Evolutionary conservation across 2,113 vertebrate species (phyloP), one percentile per base, ranked within the genome.

Genomic region (Silurus asotus): DNA sequence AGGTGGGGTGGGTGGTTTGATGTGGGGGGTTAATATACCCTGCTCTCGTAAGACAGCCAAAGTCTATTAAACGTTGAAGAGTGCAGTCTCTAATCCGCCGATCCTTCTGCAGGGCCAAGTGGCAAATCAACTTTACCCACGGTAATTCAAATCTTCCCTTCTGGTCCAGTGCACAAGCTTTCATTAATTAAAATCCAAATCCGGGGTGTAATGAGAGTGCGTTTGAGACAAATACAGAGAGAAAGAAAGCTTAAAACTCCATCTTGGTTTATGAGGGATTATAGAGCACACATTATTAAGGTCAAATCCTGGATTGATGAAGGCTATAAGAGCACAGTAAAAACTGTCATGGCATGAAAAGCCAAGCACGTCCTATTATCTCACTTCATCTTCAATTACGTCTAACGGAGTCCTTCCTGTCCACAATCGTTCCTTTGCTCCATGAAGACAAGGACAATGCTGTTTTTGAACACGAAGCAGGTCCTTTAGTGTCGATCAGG

Each of bases 61-160:
- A 87, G 91, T 93, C 88, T 86, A 91, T 92, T 89, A 90, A 90
- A 91, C 89, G 86, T 92, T 91, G 89, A 92, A 79, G 90, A 91
- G 90, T 69, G 64, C 84, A 56, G 48, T 82, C 89, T 88, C 89
- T 92, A 92, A 93, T 94, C 92, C 88, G 80, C 25, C 56, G 79
- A 80, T 67, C 59, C 59, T 37, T 75, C 81, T 82, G 45, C 28
- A 53, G 69, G 62, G 65, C 59, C 75, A 53, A 80, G 75, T 28
- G 58, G 56, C 70, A 59, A 25, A 64, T 79, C 80, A 53, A 74
- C 78, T 58, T 37, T 23, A 48, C 48, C 80, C 37, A 51, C 78
- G 14, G 58, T 48, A 72, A 55, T 10, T 20, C 56, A 75, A 17
- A 49, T 79, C 69, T 28, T 51, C 56, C 37, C 48, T 75, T 65